A percentile compares a stretch with the other conserved stretches of the same genome.
Conservation (phyloP, 2,797 vertebrate genomes). For the Heterohyrax brucei region DNA sequence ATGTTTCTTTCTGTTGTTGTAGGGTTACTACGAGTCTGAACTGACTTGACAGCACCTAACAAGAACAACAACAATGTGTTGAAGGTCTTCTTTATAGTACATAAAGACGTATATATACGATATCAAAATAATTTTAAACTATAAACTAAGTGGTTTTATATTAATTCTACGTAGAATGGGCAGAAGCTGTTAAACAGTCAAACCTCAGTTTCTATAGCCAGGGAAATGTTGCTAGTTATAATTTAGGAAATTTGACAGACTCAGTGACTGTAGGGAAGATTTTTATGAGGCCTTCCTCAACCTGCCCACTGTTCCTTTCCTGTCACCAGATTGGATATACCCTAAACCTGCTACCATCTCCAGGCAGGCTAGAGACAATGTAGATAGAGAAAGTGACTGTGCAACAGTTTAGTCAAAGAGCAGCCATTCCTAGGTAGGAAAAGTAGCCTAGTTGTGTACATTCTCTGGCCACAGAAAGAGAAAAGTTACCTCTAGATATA, state of each 20-base stretch:
- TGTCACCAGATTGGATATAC: not conserved
- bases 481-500: not conserved
- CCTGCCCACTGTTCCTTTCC: not conserved
- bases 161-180: not conserved
- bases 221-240: not conserved
- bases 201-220: not conserved
- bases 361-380: not conserved
- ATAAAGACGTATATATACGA: not conserved
- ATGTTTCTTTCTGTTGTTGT: too few species aligned
- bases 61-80: not conserved
- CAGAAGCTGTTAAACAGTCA: conserved; percentile 9
- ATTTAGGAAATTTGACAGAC: not conserved
- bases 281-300: conserved; percentile 39
- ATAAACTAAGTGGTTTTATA: not conserved
- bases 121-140: conserved; percentile 4
- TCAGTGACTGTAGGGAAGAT: not conserved
- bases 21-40: too few species aligned
- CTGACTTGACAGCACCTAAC: not conserved
- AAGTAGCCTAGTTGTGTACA: not conserved
- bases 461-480: not conserved
- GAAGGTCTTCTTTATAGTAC: not conserved
- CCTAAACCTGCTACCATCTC: not conserved
- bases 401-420: not conserved
- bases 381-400: not conserved
- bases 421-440: not conserved